A percentile compares a stretch with the other conserved stretches of the same genome.
phyloP scores from a whole-genome alignment of 2,797 vertebrate species.

The Clarias fuscus region DNA sequence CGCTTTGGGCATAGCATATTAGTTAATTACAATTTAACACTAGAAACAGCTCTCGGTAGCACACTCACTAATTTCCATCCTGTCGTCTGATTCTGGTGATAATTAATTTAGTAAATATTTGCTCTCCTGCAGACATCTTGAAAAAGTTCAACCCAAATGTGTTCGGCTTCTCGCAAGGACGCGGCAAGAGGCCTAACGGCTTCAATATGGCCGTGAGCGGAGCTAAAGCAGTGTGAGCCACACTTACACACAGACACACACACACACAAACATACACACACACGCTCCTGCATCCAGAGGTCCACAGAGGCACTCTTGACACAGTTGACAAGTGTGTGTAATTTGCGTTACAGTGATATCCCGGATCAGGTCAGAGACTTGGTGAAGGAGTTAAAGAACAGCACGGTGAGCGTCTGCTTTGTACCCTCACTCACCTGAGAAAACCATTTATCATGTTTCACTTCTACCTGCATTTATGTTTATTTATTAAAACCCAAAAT shows the following conservation, averaged over 20 bases:
- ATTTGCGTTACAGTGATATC: constrained; percentile 75
- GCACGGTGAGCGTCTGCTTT: constrained; percentile 74
- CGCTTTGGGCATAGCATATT: not conserved
- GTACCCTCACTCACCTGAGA: not conserved
- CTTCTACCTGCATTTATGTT: not conserved
- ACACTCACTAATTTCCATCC: not conserved
- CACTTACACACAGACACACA: constrained; percentile 21
- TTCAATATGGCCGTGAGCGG: constrained; percentile 84
- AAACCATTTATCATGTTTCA: not conserved
- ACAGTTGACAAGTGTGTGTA: constrained; percentile 27
- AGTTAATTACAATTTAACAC: not conserved
- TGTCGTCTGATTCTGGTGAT: not conserved
- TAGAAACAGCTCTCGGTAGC: not conserved
- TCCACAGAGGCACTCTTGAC: not conserved
- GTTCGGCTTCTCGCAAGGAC: constrained; percentile 81
- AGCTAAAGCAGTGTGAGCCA: constrained; percentile 80
- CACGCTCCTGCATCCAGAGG: not conserved
- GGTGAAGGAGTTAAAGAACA: constrained; percentile 77
- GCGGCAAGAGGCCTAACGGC: constrained; percentile 64
- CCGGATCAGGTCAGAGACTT: constrained; percentile 77
- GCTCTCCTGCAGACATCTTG: constrained; percentile 80
- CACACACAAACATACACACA: not conserved
- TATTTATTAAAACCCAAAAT: not conserved
- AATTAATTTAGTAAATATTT: not conserved
- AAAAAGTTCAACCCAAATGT: constrained; percentile 88